Evolutionary conservation across 1,140 invertebrate species (phyloP), one percentile per base, ranked within the genome.

Genomic region (Conus betulinus): DNA sequence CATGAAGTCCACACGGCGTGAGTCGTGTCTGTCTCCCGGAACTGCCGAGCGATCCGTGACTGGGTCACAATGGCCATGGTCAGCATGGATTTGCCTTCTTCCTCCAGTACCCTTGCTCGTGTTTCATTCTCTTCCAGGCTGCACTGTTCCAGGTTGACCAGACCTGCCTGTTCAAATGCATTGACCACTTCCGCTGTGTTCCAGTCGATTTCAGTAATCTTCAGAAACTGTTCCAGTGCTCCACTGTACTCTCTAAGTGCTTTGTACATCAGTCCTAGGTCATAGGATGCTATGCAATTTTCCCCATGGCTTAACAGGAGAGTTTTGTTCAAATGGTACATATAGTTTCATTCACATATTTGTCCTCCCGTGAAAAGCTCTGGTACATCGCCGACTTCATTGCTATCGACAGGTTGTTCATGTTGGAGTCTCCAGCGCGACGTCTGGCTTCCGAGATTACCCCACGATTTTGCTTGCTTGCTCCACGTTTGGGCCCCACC

Each of bases 21-120:
- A 0, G 5, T 7, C 27, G 4, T 4, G 79, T 81, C 27, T 6
- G 39, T 10, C 51, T 53, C 8, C 27, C 79, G 39, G 51, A 55
- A 81, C 23, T 81, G 10, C 4, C 0, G 15, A 7, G 20, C 79
- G 4, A 81, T 51, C 4, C 79, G 39, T 4, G 13, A 15, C 51
- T 81, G 79, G 79, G 53, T 51, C 6, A 81, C 51, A 23, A 81
- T 23, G 39, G 79, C 79, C 79, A 81, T 81, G 79, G 27, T 81
- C 39, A 81, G 79, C 6, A 81, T 20, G 5, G 15, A 23, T 51
- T 23, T 53, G 23, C 79, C 79, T 13, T 53, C 51, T 51, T 81
- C 51, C 20, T 81, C 27, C 7, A 81, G 79, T 13, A 5, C 17
- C 25, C 79, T 81, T 4, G 51, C 79, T 23, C 39, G 17, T 23